phyloP scores from a whole-genome alignment of 2,888 invertebrate genomes.

The Nasonia oneida region DNA sequence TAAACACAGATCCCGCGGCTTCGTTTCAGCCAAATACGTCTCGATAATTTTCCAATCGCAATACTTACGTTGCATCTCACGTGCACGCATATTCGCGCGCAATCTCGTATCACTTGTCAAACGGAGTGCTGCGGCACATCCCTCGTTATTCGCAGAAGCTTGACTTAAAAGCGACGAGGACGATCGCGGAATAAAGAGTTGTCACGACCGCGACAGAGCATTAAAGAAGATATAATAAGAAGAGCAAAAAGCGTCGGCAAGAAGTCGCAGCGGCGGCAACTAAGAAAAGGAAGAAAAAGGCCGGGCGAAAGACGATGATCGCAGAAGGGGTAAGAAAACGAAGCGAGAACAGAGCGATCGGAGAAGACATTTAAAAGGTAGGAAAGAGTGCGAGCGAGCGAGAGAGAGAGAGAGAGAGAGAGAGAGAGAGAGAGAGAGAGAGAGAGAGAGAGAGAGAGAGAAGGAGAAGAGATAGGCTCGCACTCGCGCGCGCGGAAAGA shows the following conservation, averaged over 20 bases:
- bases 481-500: conserved; percentile 54
- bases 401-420: not conserved
- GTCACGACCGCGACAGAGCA: conserved; percentile 60
- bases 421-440: not conserved
- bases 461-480: conserved; percentile 58
- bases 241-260: not conserved
- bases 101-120: conserved; percentile 48
- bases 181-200: conserved; percentile 61
- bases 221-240: conserved; percentile 61
- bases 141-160: conserved; percentile 54
- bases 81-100: conserved; percentile 21
- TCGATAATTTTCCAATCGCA: not conserved
- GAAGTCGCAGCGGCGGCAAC: not conserved
- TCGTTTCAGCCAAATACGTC: not conserved
- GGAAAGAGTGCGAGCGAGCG: not conserved
- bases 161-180: conserved; percentile 52
- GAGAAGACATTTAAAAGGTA: conserved; percentile 55
- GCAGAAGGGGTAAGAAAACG: conserved; percentile 41
- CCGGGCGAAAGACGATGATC: not conserved
- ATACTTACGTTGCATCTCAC: not conserved
- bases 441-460: not conserved
- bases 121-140: not conserved
- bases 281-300: conserved; percentile 1
- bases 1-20: not conserved
- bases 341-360: conserved; percentile 57